A percentile compares a stretch with the other conserved stretches of the same genome.
Conservation (phyloP, 2,797 vertebrate species). For the Hoplostethus atlanticus region DNA sequence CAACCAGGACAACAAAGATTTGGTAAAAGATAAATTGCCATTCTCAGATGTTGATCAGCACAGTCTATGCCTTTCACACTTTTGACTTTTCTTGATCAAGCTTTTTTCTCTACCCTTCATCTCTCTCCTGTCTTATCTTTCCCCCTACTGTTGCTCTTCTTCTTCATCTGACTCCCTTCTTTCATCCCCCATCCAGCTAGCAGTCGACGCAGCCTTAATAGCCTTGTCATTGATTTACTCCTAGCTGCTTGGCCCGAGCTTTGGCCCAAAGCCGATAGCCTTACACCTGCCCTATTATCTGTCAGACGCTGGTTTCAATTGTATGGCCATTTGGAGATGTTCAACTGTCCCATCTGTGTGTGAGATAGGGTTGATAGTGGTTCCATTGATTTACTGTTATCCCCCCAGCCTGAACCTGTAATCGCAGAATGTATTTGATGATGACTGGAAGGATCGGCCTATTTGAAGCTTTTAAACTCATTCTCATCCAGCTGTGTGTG, state of each 20-base stretch:
- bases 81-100: slow-evolving; percentile 5
- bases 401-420: neutral
- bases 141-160: slow-evolving; percentile 7
- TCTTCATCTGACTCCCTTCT: slow-evolving; percentile 11
- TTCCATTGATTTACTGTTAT: slow-evolving; percentile 66
- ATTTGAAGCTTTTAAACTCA: slow-evolving; percentile 47
- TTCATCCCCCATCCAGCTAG: slow-evolving; percentile 19
- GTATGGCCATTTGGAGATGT: slow-evolving; percentile 55
- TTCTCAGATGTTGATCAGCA: slow-evolving; percentile 14
- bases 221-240: slow-evolving; percentile 66
- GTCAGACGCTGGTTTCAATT: slow-evolving; percentile 37
- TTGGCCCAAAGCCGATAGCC: slow-evolving; percentile 22
- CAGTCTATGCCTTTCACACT: slow-evolving; percentile 5
- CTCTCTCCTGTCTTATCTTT: neutral
- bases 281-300: slow-evolving; percentile 46
- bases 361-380: slow-evolving; percentile 25
- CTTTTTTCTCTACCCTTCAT: slow-evolving; percentile 13
- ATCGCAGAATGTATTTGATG: slow-evolving; percentile 31
- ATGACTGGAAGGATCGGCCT: slow-evolving; percentile 1
- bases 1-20: neutral
- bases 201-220: slow-evolving; percentile 49
- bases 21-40: neutral
- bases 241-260: slow-evolving; percentile 11
- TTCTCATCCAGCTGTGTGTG: slow-evolving; percentile 50
- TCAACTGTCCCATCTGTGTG: slow-evolving; percentile 52